A percentile compares a stretch with the other conserved stretches of the same genome.
These are phyloP conservation scores for Daphoenositta chrysoptera DNA, from an alignment of 2,113 vertebrate genomes.

Conservation along the genomic window DNA sequence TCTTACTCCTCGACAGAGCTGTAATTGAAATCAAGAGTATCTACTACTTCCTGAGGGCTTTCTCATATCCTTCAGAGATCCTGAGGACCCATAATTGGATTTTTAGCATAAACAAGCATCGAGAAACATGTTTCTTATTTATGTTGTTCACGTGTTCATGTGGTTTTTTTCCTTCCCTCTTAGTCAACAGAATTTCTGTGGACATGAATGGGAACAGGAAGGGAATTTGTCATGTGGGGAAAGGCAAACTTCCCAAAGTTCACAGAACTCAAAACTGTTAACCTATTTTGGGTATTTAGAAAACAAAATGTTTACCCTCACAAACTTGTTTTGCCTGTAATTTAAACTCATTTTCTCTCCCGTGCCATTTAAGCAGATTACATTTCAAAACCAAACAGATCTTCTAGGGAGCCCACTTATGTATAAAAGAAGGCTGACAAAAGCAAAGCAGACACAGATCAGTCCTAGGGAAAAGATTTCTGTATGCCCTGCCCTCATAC, in stretches of 20 bases:
- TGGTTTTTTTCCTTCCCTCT: not conserved
- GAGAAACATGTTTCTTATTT: slow-evolving; percentile 27
- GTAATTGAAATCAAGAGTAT: not conserved
- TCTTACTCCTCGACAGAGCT: not conserved
- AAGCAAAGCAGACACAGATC: not conserved
- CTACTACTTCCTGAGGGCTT: not conserved
- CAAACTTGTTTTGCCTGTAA: not conserved
- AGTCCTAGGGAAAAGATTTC: not conserved
- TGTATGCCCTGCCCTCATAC: not conserved
- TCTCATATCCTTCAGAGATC: not conserved
- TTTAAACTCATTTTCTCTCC: slow-evolving; percentile 1
- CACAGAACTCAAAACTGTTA: not conserved
- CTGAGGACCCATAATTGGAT: not conserved
- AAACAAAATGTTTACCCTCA: slow-evolving; percentile 43
- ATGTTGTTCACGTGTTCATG: not conserved
- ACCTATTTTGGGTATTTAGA: not conserved
- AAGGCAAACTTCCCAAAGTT: not conserved
- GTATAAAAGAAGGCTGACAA: not conserved
- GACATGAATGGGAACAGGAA: not conserved
- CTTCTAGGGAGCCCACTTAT: not conserved
- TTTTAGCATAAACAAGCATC: not conserved
- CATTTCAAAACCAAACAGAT: slow-evolving; percentile 14
- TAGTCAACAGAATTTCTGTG: not conserved
- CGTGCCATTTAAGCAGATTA: not conserved
- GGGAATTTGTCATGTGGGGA: not conserved